Conservation (phyloP, 2,888 invertebrate species). For the Ochropleura plecta region DNA sequence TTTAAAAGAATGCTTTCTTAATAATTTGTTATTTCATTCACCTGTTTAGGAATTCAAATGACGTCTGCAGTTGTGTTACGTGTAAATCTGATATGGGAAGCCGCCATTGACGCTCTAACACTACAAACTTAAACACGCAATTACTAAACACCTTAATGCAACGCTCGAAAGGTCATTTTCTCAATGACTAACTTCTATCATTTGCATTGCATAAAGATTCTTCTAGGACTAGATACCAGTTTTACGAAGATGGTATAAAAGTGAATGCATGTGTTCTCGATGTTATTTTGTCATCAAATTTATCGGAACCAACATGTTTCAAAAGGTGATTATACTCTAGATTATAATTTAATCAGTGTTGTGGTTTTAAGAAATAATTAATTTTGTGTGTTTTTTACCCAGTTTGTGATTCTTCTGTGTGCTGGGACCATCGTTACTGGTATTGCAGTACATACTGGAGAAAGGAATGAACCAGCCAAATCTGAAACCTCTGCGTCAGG, state of each 20-base stretch:
- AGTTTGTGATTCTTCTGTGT: slow-evolving; percentile 51
- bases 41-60: slow-evolving; percentile 19
- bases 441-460: slow-evolving; percentile 2
- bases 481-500: not conserved
- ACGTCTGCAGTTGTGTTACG: slow-evolving; percentile 22
- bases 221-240: slow-evolving; percentile 81
- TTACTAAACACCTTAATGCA: slow-evolving; percentile 63
- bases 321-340: slow-evolving; percentile 75
- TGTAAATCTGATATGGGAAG: slow-evolving; percentile 17
- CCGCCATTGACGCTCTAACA: slow-evolving; percentile 8
- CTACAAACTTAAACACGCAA: slow-evolving; percentile 35
- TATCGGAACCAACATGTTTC: slow-evolving; percentile 79
- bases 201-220: slow-evolving; percentile 75
- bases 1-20: not conserved
- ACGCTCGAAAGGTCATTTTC: slow-evolving; percentile 68
- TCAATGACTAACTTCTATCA: slow-evolving; percentile 62
- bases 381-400: slow-evolving; percentile 27
- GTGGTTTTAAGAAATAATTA: not conserved
- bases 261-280: slow-evolving; percentile 77
- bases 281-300: slow-evolving; percentile 80
- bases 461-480: not conserved
- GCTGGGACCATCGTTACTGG: slow-evolving; percentile 28
- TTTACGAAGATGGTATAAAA: slow-evolving; percentile 82
- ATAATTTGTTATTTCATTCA: slow-evolving; percentile 1
- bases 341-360: not conserved